Conservation (phyloP, 1,140 invertebrate genomes). For the Drosophila kurseongensis region DNA sequence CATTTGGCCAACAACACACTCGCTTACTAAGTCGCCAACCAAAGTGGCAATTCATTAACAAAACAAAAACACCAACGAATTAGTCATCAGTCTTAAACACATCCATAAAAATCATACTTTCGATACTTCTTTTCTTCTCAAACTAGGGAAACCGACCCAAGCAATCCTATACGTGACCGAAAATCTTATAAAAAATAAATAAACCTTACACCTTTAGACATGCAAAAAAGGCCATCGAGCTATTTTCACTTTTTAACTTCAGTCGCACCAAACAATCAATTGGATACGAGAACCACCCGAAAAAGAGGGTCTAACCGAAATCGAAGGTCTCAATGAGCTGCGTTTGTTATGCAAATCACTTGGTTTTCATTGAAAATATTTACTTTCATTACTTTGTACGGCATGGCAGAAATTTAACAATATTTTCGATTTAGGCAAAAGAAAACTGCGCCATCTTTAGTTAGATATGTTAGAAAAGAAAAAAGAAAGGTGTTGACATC, state of each 20-base stretch:
- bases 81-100: constrained; percentile 42
- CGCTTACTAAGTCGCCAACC: neutral
- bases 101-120: constrained; percentile 50
- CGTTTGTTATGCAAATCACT: constrained; percentile 67
- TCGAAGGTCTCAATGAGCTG: constrained; percentile 33
- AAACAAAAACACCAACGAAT: constrained; percentile 39
- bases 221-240: constrained; percentile 70
- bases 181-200: constrained; percentile 22
- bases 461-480: neutral
- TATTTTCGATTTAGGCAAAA: constrained; percentile 37
- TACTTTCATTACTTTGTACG: constrained; percentile 75
- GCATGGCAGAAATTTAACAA: constrained; percentile 13
- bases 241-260: constrained; percentile 71
- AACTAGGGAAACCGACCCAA: constrained; percentile 26
- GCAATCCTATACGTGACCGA: constrained; percentile 35
- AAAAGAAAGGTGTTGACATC: constrained; percentile 31
- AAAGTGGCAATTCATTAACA: constrained; percentile 35
- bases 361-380: constrained; percentile 73
- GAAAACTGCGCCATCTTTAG: constrained; percentile 33
- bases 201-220: constrained; percentile 52
- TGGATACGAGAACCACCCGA: constrained; percentile 45
- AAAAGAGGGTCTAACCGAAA: constrained; percentile 20
- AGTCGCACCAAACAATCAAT: constrained; percentile 18
- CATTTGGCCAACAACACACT: constrained; percentile 44
- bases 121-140: constrained; percentile 41